A percentile compares a stretch with the other conserved stretches of the same genome.
Conservation (phyloP, 37 sponge, comb jelly and placozoan genomes). For the Spongilla lacustris region DNA sequence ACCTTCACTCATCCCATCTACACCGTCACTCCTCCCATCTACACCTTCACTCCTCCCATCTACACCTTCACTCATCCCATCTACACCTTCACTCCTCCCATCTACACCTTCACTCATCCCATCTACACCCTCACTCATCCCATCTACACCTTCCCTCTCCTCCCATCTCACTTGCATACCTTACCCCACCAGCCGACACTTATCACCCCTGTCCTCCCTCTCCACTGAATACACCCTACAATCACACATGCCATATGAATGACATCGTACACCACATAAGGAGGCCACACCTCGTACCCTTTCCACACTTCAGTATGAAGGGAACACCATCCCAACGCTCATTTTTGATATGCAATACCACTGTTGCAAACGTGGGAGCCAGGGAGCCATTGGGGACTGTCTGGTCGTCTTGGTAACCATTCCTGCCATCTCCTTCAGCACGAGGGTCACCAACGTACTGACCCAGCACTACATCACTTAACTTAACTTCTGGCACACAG, state of each 20-base stretch:
- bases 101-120: too few relatives aligned
- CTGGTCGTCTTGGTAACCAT: conserved; percentile 92
- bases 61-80: too few relatives aligned
- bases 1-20: too few relatives aligned
- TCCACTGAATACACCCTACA: too few relatives aligned
- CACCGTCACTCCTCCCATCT: too few relatives aligned
- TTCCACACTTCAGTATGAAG: conserved; percentile 95
- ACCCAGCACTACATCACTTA: conserved; percentile 90
- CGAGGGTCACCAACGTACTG: conserved; percentile 94
- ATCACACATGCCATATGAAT: not conserved
- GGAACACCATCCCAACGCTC: conserved; percentile 99
- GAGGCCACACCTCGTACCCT: conserved; percentile 53
- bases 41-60: too few relatives aligned
- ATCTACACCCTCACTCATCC: too few relatives aligned
- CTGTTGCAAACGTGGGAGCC: conserved; percentile 95
- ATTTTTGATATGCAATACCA: conserved; percentile 79
- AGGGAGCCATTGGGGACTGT: conserved; percentile 90
- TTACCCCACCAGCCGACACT: too few relatives aligned
- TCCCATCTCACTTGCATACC: too few relatives aligned
- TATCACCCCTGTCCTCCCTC: too few relatives aligned
- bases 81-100: too few relatives aligned
- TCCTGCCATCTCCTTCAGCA: conserved; percentile 86
- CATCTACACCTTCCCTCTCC: too few relatives aligned
- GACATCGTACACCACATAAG: not conserved
- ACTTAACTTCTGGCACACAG: conserved; percentile 70